Evolutionary conservation across 1,140 invertebrate species (phyloP).

Genomic region (Sycophaga agraensis): DNA sequence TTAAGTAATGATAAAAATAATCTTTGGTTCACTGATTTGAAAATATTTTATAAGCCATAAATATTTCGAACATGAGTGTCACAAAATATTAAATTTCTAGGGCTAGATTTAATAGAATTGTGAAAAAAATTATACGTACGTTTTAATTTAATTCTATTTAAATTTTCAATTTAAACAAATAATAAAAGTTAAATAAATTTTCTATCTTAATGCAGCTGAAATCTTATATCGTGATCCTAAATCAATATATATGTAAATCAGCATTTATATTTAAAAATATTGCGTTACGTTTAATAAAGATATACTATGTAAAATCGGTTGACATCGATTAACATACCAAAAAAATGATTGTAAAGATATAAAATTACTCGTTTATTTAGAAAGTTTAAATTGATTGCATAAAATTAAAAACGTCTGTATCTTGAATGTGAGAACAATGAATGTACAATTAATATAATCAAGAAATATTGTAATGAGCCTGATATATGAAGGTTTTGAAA

Average conservation of each 20-base stretch:
- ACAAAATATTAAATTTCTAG: too few relatives aligned
- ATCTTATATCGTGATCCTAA: not conserved
- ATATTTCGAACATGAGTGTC: too few relatives aligned
- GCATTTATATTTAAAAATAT: not conserved
- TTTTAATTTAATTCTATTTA: not conserved
- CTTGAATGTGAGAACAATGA: not conserved
- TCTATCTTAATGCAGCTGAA: not conserved
- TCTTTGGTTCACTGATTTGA: too few relatives aligned
- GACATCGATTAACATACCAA: not conserved
- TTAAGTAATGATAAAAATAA: too few relatives aligned
- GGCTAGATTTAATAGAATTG: too few relatives aligned
- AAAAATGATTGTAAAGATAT: not conserved
- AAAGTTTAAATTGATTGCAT: not conserved
- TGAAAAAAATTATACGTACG: not conserved
- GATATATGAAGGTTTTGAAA: constrained; percentile 1
- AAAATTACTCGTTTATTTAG: too few relatives aligned
- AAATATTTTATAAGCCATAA: too few relatives aligned
- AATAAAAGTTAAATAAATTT: not conserved
- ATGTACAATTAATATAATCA: not conserved
- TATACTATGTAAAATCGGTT: not conserved
- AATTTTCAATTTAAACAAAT: too few relatives aligned
- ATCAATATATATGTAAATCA: constrained; percentile 4
- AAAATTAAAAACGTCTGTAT: not conserved
- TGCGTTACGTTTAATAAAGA: not conserved
- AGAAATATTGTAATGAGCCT: constrained; percentile 1